Evolutionary conservation across 92 coral and sea anemone species (phyloP).

Genomic region (Diadumene lineata): DNA sequence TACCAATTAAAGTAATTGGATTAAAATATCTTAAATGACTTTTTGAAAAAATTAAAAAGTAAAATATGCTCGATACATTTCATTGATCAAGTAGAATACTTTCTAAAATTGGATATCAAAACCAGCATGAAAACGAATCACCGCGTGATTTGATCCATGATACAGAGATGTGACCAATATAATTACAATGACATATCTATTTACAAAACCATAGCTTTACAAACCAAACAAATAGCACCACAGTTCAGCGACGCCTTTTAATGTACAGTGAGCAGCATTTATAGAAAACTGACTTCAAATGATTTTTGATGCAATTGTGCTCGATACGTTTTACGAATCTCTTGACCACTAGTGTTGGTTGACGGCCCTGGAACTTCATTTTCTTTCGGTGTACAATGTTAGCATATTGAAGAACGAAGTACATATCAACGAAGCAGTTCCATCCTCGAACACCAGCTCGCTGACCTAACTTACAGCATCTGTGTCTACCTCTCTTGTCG

Average conservation of each 20-base stretch:
- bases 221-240: not conserved
- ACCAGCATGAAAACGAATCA: not conserved
- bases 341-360: not conserved
- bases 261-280: not conserved
- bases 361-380: not conserved
- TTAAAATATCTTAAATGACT: not conserved
- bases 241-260: not conserved
- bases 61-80: not conserved
- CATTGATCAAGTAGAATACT: not conserved
- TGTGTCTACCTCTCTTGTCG: not conserved
- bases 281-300: not conserved
- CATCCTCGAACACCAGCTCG: not conserved
- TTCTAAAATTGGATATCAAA: not conserved
- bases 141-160: not conserved
- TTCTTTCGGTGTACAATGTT: not conserved
- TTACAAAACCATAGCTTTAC: not conserved
- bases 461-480: not conserved
- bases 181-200: not conserved
- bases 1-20: not conserved
- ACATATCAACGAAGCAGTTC: not conserved
- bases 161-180: not conserved
- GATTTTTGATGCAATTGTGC: not conserved
- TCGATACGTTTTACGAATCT: not conserved
- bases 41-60: not conserved
- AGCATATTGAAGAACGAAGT: not conserved